Evolutionary conservation across 2,797 vertebrate genomes (phyloP).

Genomic region (Urocyon cinereoargenteus): DNA sequence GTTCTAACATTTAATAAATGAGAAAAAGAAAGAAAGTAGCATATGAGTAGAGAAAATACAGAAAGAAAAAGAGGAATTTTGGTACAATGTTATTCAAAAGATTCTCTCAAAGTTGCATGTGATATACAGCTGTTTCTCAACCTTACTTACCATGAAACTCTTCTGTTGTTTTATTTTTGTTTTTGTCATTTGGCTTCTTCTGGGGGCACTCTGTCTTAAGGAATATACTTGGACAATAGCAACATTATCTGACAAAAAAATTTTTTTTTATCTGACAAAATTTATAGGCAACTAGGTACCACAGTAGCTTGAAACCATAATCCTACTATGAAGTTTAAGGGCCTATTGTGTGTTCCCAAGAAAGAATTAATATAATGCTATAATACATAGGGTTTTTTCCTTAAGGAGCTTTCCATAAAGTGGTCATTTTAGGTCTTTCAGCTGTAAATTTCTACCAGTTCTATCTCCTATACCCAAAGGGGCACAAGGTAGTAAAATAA

Average conservation of each 20-base stretch:
- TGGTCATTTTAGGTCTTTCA: neutral
- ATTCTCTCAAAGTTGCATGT: neutral
- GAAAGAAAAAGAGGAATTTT: neutral
- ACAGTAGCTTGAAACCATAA: neutral
- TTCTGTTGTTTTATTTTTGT: neutral
- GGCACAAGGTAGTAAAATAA: neutral
- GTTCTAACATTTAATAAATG: neutral
- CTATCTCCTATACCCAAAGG: neutral
- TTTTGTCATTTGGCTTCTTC: neutral
- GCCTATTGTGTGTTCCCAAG: neutral
- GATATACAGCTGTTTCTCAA: neutral
- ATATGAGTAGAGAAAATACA: neutral
- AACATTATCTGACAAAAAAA: neutral
- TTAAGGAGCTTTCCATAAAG: neutral
- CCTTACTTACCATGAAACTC: neutral
- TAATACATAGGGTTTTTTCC: neutral
- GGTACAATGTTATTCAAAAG: neutral
- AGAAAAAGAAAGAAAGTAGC: neutral
- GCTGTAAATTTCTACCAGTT: neutral
- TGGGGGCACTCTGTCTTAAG: neutral
- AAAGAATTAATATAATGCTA: neutral
- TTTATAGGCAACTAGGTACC: neutral
- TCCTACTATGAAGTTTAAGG: neutral
- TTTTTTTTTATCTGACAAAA: neutral
- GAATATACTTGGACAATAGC: conserved; percentile 29